A percentile compares a stretch with the other conserved stretches of the same genome.
Conservation (phyloP, 2,797 vertebrate genomes). For the Sebastes oblongus region DNA sequence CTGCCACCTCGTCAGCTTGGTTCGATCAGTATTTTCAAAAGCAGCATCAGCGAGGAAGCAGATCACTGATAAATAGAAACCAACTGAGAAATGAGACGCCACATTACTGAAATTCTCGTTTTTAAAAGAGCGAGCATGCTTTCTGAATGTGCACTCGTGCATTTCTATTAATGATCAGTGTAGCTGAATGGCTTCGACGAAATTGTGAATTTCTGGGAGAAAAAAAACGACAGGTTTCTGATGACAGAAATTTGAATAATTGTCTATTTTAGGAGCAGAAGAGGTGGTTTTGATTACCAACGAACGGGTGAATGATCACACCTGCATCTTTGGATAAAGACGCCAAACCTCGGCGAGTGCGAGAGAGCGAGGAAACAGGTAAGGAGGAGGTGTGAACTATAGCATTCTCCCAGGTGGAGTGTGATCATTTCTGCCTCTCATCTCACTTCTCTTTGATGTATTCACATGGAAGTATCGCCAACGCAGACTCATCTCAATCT, state of each 20-base stretch:
- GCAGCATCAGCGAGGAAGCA: neutral
- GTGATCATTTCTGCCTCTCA: conserved; percentile 72
- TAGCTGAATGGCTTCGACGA: conserved; percentile 52
- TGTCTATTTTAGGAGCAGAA: conserved; percentile 51
- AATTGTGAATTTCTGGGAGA: conserved; percentile 20
- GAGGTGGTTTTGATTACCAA: conserved; percentile 45
- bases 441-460: conserved; percentile 72
- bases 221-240: conserved; percentile 11
- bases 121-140: conserved; percentile 9
- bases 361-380: conserved; percentile 55
- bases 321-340: conserved; percentile 63
- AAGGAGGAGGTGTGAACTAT: conserved; percentile 65
- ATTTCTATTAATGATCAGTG: conserved; percentile 49
- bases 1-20: neutral
- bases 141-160: conserved; percentile 7
- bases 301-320: conserved; percentile 65
- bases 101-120: conserved; percentile 45
- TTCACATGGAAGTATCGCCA: conserved; percentile 52
- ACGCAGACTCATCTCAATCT: conserved; percentile 8
- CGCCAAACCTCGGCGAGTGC: conserved; percentile 20
- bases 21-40: conserved; percentile 12
- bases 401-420: conserved; percentile 61
- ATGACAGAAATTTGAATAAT: conserved; percentile 48
- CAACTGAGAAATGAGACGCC: conserved; percentile 17
- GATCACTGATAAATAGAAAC: conserved; percentile 21